Evolutionary conservation across 2,797 vertebrate genomes (phyloP).

Genomic region (Pteronotus mesoamericanus): DNA sequence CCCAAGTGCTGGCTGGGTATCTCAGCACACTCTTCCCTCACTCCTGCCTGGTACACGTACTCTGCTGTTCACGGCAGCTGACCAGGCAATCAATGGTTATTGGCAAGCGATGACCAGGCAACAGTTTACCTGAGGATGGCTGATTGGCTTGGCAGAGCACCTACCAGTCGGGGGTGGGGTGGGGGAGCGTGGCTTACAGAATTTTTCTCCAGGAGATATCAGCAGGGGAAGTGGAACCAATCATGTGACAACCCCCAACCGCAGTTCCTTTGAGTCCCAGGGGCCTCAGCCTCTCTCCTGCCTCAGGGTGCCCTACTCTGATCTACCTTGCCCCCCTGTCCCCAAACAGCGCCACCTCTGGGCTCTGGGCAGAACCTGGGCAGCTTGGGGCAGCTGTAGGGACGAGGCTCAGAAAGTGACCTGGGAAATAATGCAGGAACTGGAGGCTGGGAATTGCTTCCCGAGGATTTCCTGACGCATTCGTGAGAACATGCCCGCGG

Average conservation of each 20-base stretch:
- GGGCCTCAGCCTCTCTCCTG: background rate
- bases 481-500: background rate
- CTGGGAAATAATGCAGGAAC: constrained; percentile 79
- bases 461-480: constrained; percentile 78
- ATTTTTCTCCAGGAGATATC: background rate
- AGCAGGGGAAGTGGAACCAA: background rate
- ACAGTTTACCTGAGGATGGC: background rate
- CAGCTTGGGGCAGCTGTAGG: background rate
- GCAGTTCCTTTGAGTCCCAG: background rate
- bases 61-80: background rate
- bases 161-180: background rate
- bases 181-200: background rate
- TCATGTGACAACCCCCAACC: background rate
- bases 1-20: background rate
- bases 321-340: background rate
- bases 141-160: background rate
- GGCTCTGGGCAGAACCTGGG: background rate
- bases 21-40: background rate
- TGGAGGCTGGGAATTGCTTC: constrained; percentile 78
- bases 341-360: background rate
- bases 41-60: background rate
- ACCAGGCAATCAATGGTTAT: background rate
- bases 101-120: background rate
- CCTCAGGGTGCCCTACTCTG: background rate
- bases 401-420: constrained; percentile 55